These are phyloP conservation scores for Microcebus murinus DNA, from an alignment of 2,113 vertebrate genomes.

Conservation along the genomic window DNA sequence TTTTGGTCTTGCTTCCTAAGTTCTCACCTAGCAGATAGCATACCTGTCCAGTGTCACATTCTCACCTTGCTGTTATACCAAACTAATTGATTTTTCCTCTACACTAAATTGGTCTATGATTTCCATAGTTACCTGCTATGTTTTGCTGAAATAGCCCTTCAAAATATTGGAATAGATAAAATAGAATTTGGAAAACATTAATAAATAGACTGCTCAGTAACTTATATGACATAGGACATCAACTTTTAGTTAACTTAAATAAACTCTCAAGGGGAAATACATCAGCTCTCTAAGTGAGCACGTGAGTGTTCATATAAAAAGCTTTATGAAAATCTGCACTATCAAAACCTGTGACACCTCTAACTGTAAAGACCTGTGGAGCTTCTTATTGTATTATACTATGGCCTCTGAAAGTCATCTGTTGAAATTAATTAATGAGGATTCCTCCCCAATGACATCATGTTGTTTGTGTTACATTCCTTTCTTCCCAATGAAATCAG, in stretches of 20 bases:
- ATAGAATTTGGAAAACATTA: neutral
- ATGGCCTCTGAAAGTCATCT: neutral
- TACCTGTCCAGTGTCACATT: neutral
- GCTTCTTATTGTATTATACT: neutral
- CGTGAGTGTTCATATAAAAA: neutral
- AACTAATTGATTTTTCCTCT: neutral
- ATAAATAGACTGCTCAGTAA: neutral
- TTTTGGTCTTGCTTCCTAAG: neutral
- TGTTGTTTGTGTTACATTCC: neutral
- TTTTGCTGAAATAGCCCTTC: constrained; percentile 7
- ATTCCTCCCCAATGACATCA: neutral
- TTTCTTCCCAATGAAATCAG: neutral
- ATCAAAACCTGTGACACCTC: neutral
- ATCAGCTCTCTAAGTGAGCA: neutral
- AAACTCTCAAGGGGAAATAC: neutral
- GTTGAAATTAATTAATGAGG: neutral
- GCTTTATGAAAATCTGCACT: neutral
- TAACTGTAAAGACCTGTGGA: neutral
- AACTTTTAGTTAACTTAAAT: constrained; percentile 42
- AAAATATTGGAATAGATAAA: constrained; percentile 18
- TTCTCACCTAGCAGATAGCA: neutral
- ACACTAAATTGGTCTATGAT: neutral
- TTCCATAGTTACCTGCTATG: neutral
- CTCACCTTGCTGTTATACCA: neutral
- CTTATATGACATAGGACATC: neutral